Base-by-base conservation (phyloP, 2,797 vertebrate genomes). In the Steatocranus sp. region DNA sequence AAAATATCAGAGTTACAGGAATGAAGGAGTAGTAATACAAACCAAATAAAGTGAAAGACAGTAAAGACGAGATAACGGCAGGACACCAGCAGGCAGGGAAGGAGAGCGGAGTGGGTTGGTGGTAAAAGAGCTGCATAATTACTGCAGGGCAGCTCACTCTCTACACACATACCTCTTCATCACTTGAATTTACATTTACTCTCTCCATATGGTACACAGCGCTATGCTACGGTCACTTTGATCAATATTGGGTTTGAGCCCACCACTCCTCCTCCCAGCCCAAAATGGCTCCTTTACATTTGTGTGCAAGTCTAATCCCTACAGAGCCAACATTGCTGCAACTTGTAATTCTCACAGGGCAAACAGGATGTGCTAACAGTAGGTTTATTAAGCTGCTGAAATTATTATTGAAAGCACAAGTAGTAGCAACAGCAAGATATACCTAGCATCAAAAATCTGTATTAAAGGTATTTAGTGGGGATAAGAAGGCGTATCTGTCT, bases 81-180 rank as follows among this genome's bases (percentile, higher is more conserved):
- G 82, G 87, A 86, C 90, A 90, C 86, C 88, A 91, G 85, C 84
- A 81, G 87, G 85, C 50, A 54, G 36, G 54, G 61, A 84, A 34
- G 86, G 76, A 89, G 70, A 78, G 68, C 74, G 68, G 87, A 88
- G 85, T 68, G 85, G 89, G 87, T 25, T 85, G 87, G 83, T 86
- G 80, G 88, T 92, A 92, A 88, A 92, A 91, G 86, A 90, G 85
- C 91, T 90, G 88, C 88, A 88, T 95, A 94, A 95, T 95, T 93
- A 93, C 82, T 88, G 90, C 88, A 90, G 93, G 86, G 84, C 88
- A 88, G 85, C 77, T 80, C 76, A 66, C 80, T 83, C 82, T 38
- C 79, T 7, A 66, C 76, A 50, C 63, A 68, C 70, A 68, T 51
- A 83, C 78, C 58, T 73, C 63, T 81, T 68, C 79, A 68, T 80